Evolutionary conservation across 2,113 vertebrate species (phyloP), one percentile per base, ranked within the genome.

Genomic region (Ceyx melanurus): DNA sequence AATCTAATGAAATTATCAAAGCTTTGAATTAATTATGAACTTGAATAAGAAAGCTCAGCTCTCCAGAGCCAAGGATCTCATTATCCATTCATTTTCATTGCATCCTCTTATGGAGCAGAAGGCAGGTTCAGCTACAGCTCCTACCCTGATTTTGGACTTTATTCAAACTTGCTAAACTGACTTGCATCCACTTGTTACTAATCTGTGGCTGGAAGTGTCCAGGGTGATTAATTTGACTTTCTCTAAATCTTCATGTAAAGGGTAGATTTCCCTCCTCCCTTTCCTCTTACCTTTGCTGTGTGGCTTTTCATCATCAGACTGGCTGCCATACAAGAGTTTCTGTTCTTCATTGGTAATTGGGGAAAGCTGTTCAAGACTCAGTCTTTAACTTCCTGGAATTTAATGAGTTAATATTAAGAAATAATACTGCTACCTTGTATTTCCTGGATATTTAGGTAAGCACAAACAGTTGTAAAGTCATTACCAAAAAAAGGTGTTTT

Each of bases 11-110:
- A 99, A 99, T 99, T 98, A 99, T 99, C 98, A 99, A 98, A 98
- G 98, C 99, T 98, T 97, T 99, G 98, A 99, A 99, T 99, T 99
- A 99, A 99, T 99, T 98, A 99, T 99, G 98, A 99, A 98, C 98
- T 98, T 97, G 98, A 98, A 98, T 98, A 99, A 98, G 98, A 99
- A 98, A 98, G 98, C 98, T 97, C 96, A 98, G 98, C 98, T 98
- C 98, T 99, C 97, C 96, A 98, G 98, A 98, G 97, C 97, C 95
- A 93, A 82, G 93, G 96, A 96, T 97, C 98, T 99, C 98, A 99
- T 99, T 99, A 99, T 97, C 97, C 97, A 99, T 99, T 98, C 98
- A 98, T 98, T 99, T 98, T 98, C 97, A 97, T 98, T 98, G 98
- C 98, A 96, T 98, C 97, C 97, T 98, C 97, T 98, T 98, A 97